Conservation (phyloP, 2,797 vertebrate species). For the Podarcis lilfordi region DNA sequence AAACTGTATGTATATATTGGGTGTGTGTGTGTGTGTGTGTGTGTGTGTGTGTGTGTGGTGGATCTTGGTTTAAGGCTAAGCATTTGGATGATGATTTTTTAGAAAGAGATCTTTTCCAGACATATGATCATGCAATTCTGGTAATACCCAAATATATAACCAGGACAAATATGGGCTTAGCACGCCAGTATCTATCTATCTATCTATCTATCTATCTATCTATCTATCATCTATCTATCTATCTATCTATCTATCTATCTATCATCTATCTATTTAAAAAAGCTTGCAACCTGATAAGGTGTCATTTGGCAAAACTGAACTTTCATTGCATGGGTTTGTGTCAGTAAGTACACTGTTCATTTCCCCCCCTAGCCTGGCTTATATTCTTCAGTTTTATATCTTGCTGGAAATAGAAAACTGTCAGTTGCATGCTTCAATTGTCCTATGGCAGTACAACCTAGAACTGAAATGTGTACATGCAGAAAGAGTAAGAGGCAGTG, state of each 20-base stretch:
- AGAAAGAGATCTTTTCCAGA: background rate
- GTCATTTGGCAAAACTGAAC: background rate
- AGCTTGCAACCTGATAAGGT: background rate
- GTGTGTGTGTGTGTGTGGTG: too few relatives aligned
- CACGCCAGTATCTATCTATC: too few relatives aligned
- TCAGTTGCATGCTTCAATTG: slow-evolving; percentile 45
- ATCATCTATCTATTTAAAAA: background rate
- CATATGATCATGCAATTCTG: background rate
- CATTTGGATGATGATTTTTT: background rate
- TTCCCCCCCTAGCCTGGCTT: slow-evolving; percentile 27
- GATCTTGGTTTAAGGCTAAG: background rate
- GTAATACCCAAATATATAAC: background rate
- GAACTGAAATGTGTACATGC: background rate
- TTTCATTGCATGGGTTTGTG: slow-evolving; percentile 14
- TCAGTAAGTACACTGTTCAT: slow-evolving; percentile 12
- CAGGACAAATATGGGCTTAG: too few relatives aligned
- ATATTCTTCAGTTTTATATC: background rate
- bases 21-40: too few relatives aligned
- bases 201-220: too few relatives aligned
- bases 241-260: too few relatives aligned
- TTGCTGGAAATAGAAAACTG: slow-evolving; percentile 50
- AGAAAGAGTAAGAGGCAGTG: background rate
- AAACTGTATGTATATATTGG: background rate
- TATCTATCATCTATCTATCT: too few relatives aligned
- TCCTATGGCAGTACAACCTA: background rate